These are phyloP conservation scores for Lithobius niger DNA, from an alignment of 1,140 invertebrate genomes.

Conservation along the genomic window DNA sequence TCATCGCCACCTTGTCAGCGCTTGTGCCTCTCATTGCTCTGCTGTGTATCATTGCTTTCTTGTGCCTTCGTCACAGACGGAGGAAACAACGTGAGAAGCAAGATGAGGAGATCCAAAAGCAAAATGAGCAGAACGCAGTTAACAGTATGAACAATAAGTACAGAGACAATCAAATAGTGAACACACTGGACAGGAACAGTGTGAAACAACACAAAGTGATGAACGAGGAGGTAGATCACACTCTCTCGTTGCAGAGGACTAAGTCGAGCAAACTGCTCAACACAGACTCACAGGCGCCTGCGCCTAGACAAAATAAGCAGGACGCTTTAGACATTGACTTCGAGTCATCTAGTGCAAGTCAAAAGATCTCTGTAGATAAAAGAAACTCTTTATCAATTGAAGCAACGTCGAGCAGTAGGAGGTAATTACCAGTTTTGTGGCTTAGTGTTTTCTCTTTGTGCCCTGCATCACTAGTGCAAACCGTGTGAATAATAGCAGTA, in stretches of 20 bases:
- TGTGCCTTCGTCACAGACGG: constrained; percentile 49
- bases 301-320: too few relatives aligned
- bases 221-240: constrained; percentile 6
- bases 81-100: constrained; percentile 61
- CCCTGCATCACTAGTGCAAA: not conserved
- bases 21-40: constrained; percentile 61
- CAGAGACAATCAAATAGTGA: constrained; percentile 17
- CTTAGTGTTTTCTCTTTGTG: not conserved
- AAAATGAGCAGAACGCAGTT: constrained; percentile 79
- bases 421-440: constrained; percentile 1
- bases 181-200: constrained; percentile 13
- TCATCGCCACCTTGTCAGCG: constrained; percentile 65
- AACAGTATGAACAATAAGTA: constrained; percentile 37
- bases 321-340: too few relatives aligned
- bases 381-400: not conserved
- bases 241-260: constrained; percentile 15
- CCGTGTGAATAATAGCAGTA: not conserved
- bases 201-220: constrained; percentile 9
- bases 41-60: constrained; percentile 55
- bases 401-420: not conserved
- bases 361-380: not conserved
- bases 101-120: constrained; percentile 70
- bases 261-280: constrained; percentile 17
- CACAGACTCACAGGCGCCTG: too few relatives aligned
- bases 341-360: too few relatives aligned